Evolutionary conservation across 2,888 invertebrate species (phyloP), one percentile per base, ranked within the genome.

Genomic region (Linnaemya vulpina): DNA sequence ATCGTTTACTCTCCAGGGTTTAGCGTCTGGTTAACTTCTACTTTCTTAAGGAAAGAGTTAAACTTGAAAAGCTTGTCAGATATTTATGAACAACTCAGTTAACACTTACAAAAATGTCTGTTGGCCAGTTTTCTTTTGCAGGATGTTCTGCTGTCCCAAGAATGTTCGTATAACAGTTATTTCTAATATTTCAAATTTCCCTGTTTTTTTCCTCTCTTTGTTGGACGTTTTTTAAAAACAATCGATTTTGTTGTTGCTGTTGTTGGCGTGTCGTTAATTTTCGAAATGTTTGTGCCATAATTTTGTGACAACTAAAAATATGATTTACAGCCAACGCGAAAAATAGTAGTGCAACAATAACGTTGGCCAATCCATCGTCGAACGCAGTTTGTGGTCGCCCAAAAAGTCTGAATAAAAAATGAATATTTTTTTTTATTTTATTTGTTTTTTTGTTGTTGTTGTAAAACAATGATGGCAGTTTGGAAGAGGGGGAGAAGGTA

Each of bases 301-400:
- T 84, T 84, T 85, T 86, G 70, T 84, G 84, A 86, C 86, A 86
- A 82, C 71, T 51, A 76, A 67, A 81, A 86, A 84, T 84, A 86
- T 86, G 86, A 86, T 86, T 86, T 86, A 86, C 82, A 55, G 73
- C 82, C 86, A 86, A 86, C 83, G 83, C 83, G 80, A 83, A 83
- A 46, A 75, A 74, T 81, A 75, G 70, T 74, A 78, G 85, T 78
- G 81, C 63, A 80, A 68, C 49, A 70, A 62, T 62, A 68, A 60
- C 51, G 20, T 68, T 75, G 38, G 51, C 62, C 65, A 77, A 77
- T 77, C 79, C 74, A 75, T 78, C 71, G 73, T 77, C 80, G 68
- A 77, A 84, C 84, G 58, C 84, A 81, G 81, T 85, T 85, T 82
- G 85, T 74, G 85, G 85, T 80, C 85, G 81, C 84, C 81, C 77